Conservation (phyloP, 2,888 invertebrate genomes). For the Cheiracanthium punctorium region DNA sequence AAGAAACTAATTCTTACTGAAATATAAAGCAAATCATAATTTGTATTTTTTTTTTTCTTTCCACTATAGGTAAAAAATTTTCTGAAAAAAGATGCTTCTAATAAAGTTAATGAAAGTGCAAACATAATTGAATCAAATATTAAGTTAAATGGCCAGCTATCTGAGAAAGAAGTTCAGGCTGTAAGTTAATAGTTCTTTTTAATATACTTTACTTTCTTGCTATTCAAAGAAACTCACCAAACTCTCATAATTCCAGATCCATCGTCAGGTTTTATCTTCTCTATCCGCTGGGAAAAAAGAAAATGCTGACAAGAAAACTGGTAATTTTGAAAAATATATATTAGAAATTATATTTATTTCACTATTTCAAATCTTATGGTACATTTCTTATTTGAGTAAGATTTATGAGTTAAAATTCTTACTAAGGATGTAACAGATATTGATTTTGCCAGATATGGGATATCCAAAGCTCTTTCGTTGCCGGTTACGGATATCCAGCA, state of each 20-base stretch:
- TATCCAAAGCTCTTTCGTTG: too few species aligned
- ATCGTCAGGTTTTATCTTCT: background rate
- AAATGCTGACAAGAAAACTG: slow-evolving; percentile 13
- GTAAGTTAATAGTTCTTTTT: slow-evolving; percentile 19
- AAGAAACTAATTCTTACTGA: too few species aligned
- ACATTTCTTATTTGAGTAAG: too few species aligned
- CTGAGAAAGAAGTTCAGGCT: slow-evolving; percentile 10
- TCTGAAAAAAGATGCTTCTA: slow-evolving; percentile 12
- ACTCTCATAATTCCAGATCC: background rate
- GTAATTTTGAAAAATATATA: background rate
- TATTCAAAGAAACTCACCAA: background rate
- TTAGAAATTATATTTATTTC: too few species aligned
- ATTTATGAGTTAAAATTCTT: too few species aligned
- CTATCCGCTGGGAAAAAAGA: background rate
- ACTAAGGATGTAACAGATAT: too few species aligned
- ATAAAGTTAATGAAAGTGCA: slow-evolving; percentile 13
- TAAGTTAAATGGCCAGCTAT: slow-evolving; percentile 16
- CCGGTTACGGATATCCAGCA: too few species aligned
- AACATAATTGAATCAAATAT: slow-evolving; percentile 21
- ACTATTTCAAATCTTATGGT: too few species aligned
- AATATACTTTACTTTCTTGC: background rate
- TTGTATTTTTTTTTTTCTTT: background rate
- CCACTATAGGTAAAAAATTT: slow-evolving; percentile 38
- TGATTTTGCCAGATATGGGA: too few species aligned
- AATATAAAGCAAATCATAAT: too few species aligned